A percentile compares a stretch with the other conserved stretches of the same genome.
These are phyloP conservation scores for Lepidurus couesii DNA, from an alignment of 1,140 invertebrate genomes.

Conservation along the genomic window DNA sequence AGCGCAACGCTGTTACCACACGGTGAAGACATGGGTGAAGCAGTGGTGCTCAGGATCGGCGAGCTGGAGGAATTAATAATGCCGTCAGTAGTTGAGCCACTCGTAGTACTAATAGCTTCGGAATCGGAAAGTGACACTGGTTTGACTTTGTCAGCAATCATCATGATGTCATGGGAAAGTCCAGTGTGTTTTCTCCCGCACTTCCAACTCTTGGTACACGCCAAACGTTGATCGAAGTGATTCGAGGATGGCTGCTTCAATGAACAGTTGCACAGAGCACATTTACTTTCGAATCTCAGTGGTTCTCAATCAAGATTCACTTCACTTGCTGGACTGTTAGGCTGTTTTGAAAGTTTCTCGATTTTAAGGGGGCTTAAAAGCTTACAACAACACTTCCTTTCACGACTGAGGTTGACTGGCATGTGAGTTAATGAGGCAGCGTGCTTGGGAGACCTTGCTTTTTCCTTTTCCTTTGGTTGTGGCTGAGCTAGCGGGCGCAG, in stretches of 20 bases:
- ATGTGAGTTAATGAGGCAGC: constrained; percentile 21
- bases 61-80: not conserved
- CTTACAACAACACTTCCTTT: not conserved
- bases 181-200: not conserved
- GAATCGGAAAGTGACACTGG: not conserved
- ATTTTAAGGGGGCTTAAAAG: not conserved
- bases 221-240: not conserved
- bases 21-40: not conserved
- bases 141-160: constrained; percentile 19
- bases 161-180: constrained; percentile 14
- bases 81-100: not conserved
- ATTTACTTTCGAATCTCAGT: too few relatives aligned
- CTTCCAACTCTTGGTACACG: not conserved
- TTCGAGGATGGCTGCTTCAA: not conserved
- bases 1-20: not conserved
- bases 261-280: too few relatives aligned
- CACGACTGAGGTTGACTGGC: constrained; percentile 16
- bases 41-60: not conserved
- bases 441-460: constrained; percentile 15
- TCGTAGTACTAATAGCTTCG: not conserved
- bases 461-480: not conserved
- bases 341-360: too few relatives aligned
- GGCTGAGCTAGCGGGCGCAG: not conserved
- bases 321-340: too few relatives aligned
- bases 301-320: too few relatives aligned